These are phyloP conservation scores for Empidonax alnorum DNA, from an alignment of 2,113 vertebrate species.

Conservation along the genomic window DNA sequence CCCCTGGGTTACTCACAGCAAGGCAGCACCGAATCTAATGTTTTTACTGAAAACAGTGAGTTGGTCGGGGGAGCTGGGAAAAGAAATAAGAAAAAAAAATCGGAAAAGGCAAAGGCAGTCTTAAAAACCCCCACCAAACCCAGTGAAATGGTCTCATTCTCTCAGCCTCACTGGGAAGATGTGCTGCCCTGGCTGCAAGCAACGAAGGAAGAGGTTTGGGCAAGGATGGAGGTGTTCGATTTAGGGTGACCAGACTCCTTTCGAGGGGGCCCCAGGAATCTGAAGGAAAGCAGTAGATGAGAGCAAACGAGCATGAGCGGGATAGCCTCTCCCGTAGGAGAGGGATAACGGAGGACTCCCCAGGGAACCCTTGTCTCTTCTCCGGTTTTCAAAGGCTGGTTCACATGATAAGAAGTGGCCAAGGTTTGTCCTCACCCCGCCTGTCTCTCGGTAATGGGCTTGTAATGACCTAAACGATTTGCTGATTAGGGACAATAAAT, in stretches of 20 bases:
- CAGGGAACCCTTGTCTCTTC: constrained; percentile 32
- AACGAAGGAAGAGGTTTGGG: not conserved
- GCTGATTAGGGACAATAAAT: constrained; percentile 92
- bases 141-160: not conserved
- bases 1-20: not conserved
- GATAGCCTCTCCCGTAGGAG: not conserved
- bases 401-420: constrained; percentile 66
- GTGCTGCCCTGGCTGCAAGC: rapidly evolving
- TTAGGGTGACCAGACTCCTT: not conserved
- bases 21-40: not conserved
- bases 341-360: constrained; percentile 10
- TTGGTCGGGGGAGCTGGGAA: not conserved
- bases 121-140: not conserved
- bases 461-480: constrained; percentile 91
- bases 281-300: not conserved
- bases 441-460: constrained; percentile 85
- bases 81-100: not conserved
- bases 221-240: not conserved
- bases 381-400: constrained; percentile 69
- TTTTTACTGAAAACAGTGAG: not conserved
- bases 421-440: constrained; percentile 61
- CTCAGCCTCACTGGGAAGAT: not conserved
- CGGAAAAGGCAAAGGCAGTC: rapidly evolving
- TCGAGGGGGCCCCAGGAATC: not conserved
- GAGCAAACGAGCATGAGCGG: not conserved